phyloP scores from a whole-genome alignment of 1,140 invertebrate genomes.

The Watersipora subatra region DNA sequence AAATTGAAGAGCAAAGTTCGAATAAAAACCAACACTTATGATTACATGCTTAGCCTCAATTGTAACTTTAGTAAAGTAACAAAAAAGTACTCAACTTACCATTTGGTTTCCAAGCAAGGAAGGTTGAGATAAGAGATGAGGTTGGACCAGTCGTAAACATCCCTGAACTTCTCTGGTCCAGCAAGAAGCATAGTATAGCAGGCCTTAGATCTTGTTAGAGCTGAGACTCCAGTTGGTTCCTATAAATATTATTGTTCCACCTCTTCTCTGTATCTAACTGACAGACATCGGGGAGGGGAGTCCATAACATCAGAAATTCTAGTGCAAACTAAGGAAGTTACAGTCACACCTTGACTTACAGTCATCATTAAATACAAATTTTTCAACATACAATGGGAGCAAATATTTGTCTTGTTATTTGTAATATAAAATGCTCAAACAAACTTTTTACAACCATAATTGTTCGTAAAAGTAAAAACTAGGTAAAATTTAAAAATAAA shows the following conservation, averaged over 20 bases:
- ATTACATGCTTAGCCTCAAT: not conserved
- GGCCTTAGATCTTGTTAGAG: not conserved
- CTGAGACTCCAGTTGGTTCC: not conserved
- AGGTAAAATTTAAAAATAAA: too few species aligned
- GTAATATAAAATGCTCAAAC: too few species aligned
- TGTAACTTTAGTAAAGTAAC: not conserved
- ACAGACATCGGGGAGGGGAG: too few species aligned
- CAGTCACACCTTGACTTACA: not conserved
- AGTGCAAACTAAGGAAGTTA: not conserved
- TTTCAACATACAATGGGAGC: too few species aligned
- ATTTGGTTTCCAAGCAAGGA: not conserved
- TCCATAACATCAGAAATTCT: not conserved
- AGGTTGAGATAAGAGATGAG: not conserved
- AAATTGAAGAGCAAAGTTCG: not conserved
- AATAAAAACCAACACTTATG: not conserved
- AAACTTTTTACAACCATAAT: too few species aligned
- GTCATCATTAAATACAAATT: too few species aligned
- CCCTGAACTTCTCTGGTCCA: not conserved
- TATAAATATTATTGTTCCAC: too few species aligned
- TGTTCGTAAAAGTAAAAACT: too few species aligned
- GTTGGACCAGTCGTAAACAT: not conserved
- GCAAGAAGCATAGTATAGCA: not conserved
- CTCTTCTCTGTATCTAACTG: too few species aligned
- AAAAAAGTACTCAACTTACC: not conserved
- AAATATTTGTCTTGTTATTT: too few species aligned